These are phyloP conservation scores for Seira musarum DNA, from an alignment of 2,888 invertebrate species.

Conservation along the genomic window DNA sequence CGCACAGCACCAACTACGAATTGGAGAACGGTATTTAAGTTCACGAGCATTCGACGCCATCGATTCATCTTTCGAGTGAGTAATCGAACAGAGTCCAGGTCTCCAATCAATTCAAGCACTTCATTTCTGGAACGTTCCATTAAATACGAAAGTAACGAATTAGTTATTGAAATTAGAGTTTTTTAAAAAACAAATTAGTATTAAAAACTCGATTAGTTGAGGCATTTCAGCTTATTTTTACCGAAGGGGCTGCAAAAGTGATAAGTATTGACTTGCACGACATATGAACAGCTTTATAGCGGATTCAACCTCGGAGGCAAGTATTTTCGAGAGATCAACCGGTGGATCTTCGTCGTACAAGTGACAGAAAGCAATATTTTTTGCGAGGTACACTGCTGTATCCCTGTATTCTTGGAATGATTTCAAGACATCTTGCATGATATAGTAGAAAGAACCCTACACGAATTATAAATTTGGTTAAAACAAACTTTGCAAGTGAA, in stretches of 20 bases:
- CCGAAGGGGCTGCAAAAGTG: slow-evolving; percentile 13
- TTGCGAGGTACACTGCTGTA: slow-evolving; percentile 57
- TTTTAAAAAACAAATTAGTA: not conserved
- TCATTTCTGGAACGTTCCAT: slow-evolving; percentile 22
- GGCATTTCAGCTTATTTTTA: no score
- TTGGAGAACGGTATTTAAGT: slow-evolving; percentile 61
- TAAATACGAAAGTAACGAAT: slow-evolving; percentile 2
- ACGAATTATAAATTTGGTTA: not conserved
- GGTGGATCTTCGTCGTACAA: slow-evolving; percentile 64
- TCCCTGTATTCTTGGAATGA: slow-evolving; percentile 58
- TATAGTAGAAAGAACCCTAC: slow-evolving; percentile 63
- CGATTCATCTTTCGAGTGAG: slow-evolving; percentile 57
- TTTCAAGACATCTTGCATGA: slow-evolving; percentile 58
- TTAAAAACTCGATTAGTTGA: no score
- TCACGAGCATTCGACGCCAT: slow-evolving; percentile 65
- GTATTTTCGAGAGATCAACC: slow-evolving; percentile 50
- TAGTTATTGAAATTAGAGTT: no score
- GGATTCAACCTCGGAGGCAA: slow-evolving; percentile 63
- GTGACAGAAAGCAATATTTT: slow-evolving; percentile 61
- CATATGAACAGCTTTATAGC: slow-evolving; percentile 51
- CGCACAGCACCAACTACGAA: slow-evolving; percentile 41
- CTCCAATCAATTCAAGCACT: not conserved
- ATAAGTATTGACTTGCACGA: slow-evolving; percentile 37
- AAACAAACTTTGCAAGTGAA: not conserved
- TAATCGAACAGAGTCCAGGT: slow-evolving; percentile 13